These are phyloP conservation scores for Octopus sinensis DNA, from an alignment of 1,140 invertebrate genomes.

Conservation along the genomic window DNA sequence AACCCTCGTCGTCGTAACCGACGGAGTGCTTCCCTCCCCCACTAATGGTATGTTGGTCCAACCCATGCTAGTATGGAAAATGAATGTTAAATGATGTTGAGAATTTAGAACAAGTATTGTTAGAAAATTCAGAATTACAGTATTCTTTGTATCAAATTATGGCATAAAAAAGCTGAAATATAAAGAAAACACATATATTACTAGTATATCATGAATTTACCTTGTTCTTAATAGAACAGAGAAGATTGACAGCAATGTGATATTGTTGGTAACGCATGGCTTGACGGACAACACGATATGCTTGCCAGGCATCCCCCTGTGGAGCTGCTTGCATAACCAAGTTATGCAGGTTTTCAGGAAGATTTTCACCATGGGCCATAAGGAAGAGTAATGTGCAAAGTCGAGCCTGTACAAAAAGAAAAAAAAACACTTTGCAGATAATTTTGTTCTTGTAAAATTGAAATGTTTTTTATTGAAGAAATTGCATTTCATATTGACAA, in stretches of 20 bases:
- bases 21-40: too few species aligned
- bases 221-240: slow-evolving; percentile 35
- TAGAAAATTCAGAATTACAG: not conserved
- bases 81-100: too few species aligned
- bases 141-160: not conserved
- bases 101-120: too few species aligned
- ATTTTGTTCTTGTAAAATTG: too few species aligned
- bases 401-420: not conserved
- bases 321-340: slow-evolving; percentile 63
- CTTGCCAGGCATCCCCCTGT: slow-evolving; percentile 71
- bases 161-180: not conserved
- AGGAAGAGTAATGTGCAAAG: slow-evolving; percentile 80
- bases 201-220: slow-evolving; percentile 12
- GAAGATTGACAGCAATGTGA: slow-evolving; percentile 48
- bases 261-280: slow-evolving; percentile 69
- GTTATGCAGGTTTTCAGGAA: slow-evolving; percentile 38
- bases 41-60: too few species aligned
- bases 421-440: too few species aligned
- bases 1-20: too few species aligned
- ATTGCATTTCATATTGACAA: too few species aligned
- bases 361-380: slow-evolving; percentile 60
- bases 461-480: too few species aligned
- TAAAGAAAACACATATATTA: not conserved
- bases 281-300: slow-evolving; percentile 81
- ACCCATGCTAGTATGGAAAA: too few species aligned